Evolutionary conservation across 1,140 invertebrate species (phyloP).

Genomic region (Akabosia matsudoensis): DNA sequence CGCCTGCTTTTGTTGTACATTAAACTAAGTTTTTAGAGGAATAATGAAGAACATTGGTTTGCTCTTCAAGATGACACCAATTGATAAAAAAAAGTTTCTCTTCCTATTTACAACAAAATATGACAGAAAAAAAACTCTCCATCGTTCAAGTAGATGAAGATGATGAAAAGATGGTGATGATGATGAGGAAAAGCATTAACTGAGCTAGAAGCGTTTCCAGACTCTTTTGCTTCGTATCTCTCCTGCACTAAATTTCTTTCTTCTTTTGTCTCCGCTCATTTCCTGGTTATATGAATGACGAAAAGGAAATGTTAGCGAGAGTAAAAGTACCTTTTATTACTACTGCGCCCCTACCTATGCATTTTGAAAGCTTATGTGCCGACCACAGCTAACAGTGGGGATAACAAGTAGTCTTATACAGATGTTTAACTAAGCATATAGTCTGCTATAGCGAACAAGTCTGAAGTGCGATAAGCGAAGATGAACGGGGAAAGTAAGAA

Average conservation of each 20-base stretch:
- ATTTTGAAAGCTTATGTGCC: not conserved
- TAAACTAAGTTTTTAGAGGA: not conserved
- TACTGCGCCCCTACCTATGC: too few relatives aligned
- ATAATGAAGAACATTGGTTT: conserved; percentile 16
- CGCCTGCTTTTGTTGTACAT: not conserved
- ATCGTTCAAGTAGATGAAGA: not conserved
- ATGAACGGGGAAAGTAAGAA: not conserved
- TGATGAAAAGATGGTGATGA: not conserved
- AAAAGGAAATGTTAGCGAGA: not conserved
- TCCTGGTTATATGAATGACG: not conserved
- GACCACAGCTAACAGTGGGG: too few relatives aligned
- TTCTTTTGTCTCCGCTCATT: not conserved
- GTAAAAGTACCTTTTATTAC: not conserved
- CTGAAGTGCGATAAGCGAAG: not conserved
- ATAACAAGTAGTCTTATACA: too few relatives aligned
- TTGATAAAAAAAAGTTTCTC: conserved; percentile 19
- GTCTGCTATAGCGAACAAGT: too few relatives aligned
- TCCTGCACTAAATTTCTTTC: too few relatives aligned
- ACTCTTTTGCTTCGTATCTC: not conserved
- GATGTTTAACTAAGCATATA: too few relatives aligned
- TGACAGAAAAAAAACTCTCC: conserved; percentile 10
- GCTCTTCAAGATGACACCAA: conserved; percentile 14
- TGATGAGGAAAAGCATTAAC: not conserved
- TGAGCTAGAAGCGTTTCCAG: not conserved
- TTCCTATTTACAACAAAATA: not conserved